phyloP scores from a whole-genome alignment of 1,140 invertebrate species.

The Ephestia elutella region DNA sequence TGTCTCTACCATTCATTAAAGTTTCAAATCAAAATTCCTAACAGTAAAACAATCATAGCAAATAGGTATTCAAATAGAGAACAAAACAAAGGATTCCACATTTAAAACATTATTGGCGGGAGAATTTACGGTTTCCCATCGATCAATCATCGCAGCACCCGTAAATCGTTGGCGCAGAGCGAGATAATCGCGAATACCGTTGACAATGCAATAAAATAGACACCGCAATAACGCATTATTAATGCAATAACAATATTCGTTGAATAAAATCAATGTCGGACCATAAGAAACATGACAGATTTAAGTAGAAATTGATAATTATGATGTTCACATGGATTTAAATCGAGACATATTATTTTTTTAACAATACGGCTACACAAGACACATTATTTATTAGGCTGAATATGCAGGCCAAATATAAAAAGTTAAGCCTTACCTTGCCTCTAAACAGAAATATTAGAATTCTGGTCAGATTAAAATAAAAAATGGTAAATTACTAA shows the following conservation, averaged over 20 bases:
- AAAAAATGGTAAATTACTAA: no score
- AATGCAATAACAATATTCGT: neutral
- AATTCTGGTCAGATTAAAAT: no score
- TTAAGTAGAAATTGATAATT: no score
- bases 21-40: neutral
- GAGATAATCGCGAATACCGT: neutral
- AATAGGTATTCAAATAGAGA: neutral
- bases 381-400: no score
- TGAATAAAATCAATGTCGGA: constrained; percentile 12
- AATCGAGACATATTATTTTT: no score
- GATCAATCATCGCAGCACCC: neutral
- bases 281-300: no score
- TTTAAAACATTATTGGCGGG: neutral
- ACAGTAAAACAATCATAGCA: neutral
- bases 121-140: neutral
- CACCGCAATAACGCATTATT: neutral
- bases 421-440: no score
- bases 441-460: no score
- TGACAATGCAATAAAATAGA: neutral
- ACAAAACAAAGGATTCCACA: neutral
- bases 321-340: no score
- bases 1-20: neutral
- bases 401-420: no score
- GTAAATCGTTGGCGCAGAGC: neutral
- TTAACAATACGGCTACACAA: no score